Base-by-base conservation (phyloP, 2,113 vertebrate genomes). In the Hypocryptadius cinnamomeus region DNA sequence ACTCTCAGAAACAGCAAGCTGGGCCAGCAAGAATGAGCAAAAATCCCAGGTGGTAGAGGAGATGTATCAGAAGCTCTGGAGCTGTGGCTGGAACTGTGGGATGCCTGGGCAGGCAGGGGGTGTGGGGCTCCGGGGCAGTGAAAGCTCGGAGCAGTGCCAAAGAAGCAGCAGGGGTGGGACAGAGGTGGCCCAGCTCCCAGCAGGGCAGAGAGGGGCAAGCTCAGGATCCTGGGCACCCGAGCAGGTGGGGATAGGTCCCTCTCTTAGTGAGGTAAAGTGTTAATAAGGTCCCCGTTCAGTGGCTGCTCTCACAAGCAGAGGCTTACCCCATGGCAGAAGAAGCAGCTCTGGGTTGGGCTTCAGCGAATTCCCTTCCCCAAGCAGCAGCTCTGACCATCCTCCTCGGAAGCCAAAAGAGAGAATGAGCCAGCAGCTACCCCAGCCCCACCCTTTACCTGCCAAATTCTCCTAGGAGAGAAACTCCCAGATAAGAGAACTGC, bases 121-220 rank as follows among this genome's bases (percentile, higher is more conserved):
- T 56, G 51, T 1, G 1, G 51, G 23, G 13, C 39, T 42, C 4
- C 39, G 7, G 7, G 9, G 23, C 33, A n/a, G 51, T 2, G 3
- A 56, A 20, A 21, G 13, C 70, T 56, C 4, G 1, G 40, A 44
- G 39, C 53, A 73, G 31, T 7, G 18, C 39, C 8, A 1, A 9
- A 44, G 31, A 15, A 20, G 40, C 23, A 27, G 39, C 1, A 1
- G 11, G 51, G 31, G 10, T 6, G 13, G 39, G 14, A 15, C 63
- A 44, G 40, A 0, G 16, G 42, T 3, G 1, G 23, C 40, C 40
- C 40, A 15, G 40, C 44, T 66, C 44, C 5, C 4, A n/a, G 23
- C 64, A 27, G 64, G 33, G 16, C 64, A 27, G 44, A 44, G 64
- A 66, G 33, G 18, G 42, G 11, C 0, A 16, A 18, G 42, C 42